Conservation (phyloP, 2,888 invertebrate species). For the Deilephila porcellus region DNA sequence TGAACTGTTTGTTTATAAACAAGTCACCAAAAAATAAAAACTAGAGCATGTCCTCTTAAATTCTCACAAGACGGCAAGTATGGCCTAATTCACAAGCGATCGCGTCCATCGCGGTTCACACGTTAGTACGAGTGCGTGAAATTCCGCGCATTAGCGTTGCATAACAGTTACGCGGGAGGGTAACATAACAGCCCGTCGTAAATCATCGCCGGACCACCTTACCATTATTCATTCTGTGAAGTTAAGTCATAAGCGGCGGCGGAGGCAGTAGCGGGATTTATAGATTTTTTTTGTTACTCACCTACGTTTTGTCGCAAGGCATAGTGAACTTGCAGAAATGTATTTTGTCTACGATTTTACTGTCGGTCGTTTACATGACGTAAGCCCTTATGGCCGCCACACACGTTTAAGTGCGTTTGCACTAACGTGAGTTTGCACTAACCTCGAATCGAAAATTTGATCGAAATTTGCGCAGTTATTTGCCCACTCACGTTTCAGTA, state of each 20-base stretch:
- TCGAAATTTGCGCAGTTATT: no score
- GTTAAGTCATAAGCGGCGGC: not conserved
- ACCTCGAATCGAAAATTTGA: no score
- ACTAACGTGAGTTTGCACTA: no score
- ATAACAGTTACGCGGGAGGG: slow-evolving; percentile 13
- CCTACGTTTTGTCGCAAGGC: no score
- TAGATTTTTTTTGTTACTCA: no score
- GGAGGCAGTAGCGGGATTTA: not conserved
- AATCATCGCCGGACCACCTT: slow-evolving; percentile 9
- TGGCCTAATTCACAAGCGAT: slow-evolving; percentile 4
- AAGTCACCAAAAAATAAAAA: not conserved
- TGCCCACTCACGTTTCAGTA: no score
- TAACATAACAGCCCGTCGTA: slow-evolving; percentile 4
- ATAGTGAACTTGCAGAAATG: no score
- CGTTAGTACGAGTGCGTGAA: slow-evolving; percentile 5
- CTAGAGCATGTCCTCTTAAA: not conserved
- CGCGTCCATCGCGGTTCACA: not conserved
- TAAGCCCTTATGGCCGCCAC: no score
- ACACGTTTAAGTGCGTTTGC: no score
- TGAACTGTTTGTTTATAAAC: no score
- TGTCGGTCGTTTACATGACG: no score
- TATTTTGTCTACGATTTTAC: no score
- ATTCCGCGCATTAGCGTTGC: slow-evolving; percentile 19
- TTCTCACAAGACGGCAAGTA: not conserved
- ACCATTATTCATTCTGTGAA: not conserved